Evolutionary conservation across 2,113 vertebrate genomes (phyloP), one percentile per base, ranked within the genome.

Genomic region (Apteryx mantelli): DNA sequence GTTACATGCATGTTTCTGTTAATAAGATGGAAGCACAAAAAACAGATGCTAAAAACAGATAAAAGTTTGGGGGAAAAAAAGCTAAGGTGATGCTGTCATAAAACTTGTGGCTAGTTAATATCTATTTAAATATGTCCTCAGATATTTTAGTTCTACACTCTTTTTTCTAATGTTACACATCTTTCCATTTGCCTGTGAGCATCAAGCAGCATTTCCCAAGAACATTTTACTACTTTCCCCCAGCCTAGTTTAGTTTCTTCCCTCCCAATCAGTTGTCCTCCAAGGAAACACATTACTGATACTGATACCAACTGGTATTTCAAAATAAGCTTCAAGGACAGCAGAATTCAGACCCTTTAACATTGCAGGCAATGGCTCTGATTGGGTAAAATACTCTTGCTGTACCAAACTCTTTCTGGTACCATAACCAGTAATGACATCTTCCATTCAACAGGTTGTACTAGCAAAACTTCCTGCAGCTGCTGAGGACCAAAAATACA

Each of bases 271-370:
- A 61, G 15, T 2, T 36, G 14, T 48, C 63, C 53, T 50, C 52
- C 44, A n/a, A 22, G 46, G 65, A 92, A 95, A 88, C 0, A 3
- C 36, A 52, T 4, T 4, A 46, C 22, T n/a, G 38, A 80, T 58
- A 77, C 0, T 11, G n/a, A 88, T 91, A 88, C 48, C 38, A n/a
- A n/a, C 46, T 9, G 7, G 40, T 25, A 71, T 69, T 53, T 84
- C 24, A 77, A 36, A 82, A 63, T 0, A 89, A 34, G 52, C 11
- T 69, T 52, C 56, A 0, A 0, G 48, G 52, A 32, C 3, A 1
- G 17, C n/a, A 58, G 30, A 85, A 85, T 65, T 44, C 53, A 65
- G 53, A 75, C 5, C 55, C 32, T 89, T 85, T 13, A 9, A 7
- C 42, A 71, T 6, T 3, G 52, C 25, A 75, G 64, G 83, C 16